Evolutionary conservation across 2,888 invertebrate genomes (phyloP).

Genomic region (Drepanosiphum platanoidis): DNA sequence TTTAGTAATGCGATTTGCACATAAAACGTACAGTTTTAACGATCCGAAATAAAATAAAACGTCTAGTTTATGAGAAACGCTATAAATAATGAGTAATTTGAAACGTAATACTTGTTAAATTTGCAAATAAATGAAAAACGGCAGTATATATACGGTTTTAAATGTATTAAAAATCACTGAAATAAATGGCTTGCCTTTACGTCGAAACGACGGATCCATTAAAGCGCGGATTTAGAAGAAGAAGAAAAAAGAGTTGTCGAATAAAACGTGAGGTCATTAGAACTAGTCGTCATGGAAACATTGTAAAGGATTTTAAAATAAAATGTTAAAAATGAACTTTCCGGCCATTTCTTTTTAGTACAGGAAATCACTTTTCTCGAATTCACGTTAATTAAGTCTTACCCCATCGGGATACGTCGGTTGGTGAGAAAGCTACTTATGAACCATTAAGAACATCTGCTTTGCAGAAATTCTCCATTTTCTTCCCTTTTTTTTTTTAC

Average conservation of each 20-base stretch:
- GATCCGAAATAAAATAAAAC: background rate
- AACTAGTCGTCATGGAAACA: slow-evolving; percentile 8
- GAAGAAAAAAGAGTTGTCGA: background rate
- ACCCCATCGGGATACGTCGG: background rate
- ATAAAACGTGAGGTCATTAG: background rate
- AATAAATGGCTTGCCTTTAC: background rate
- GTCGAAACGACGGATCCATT: background rate
- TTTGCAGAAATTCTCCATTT: background rate
- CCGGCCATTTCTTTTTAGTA: slow-evolving; percentile 14
- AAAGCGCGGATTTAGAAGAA: background rate
- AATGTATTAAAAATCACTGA: background rate
- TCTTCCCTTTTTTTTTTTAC: background rate
- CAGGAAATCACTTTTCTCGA: slow-evolving; percentile 28
- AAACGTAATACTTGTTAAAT: too few species aligned
- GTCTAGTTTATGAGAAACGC: background rate
- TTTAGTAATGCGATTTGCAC: background rate
- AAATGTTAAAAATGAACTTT: slow-evolving; percentile 36
- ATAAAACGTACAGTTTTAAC: background rate
- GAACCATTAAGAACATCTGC: slow-evolving; percentile 42
- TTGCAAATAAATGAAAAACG: background rate
- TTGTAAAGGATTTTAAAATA: background rate
- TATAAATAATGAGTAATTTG: too few species aligned
- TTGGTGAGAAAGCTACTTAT: slow-evolving; percentile 19
- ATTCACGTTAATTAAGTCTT: slow-evolving; percentile 50
- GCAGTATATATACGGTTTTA: background rate